These are phyloP conservation scores for Hesperia comma DNA, from an alignment of 2,888 invertebrate species.

Conservation along the genomic window DNA sequence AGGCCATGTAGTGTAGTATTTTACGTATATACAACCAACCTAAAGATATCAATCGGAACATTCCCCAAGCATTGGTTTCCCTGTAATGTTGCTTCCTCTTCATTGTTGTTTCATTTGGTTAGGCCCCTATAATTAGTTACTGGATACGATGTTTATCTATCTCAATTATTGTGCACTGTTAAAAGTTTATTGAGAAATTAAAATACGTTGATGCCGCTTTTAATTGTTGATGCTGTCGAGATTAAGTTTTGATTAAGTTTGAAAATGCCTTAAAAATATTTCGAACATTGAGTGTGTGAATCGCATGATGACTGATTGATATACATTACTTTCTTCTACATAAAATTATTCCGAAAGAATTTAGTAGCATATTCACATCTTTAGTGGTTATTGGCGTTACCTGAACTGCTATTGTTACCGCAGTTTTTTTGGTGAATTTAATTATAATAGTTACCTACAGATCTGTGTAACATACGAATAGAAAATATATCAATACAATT, in stretches of 20 bases:
- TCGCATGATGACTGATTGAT: conserved; percentile 34
- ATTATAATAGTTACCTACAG: background rate
- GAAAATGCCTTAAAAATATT: background rate
- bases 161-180: conserved; percentile 40
- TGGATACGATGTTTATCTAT: conserved; percentile 18
- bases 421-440: conserved; percentile 3
- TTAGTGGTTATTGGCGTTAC: conserved; percentile 1
- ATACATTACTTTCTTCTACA: conserved; percentile 21
- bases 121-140: conserved; percentile 8
- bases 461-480: background rate
- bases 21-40: conserved; percentile 27
- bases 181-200: conserved; percentile 29
- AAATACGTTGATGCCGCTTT: conserved; percentile 6
- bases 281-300: conserved; percentile 19
- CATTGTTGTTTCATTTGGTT: background rate
- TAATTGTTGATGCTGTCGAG: conserved; percentile 22
- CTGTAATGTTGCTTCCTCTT: conserved; percentile 45
- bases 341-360: conserved; percentile 18
- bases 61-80: conserved; percentile 71
- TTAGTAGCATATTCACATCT: background rate
- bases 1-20: conserved; percentile 54
- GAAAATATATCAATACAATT: background rate
- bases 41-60: conserved; percentile 57
- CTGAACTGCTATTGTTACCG: background rate
- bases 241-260: conserved; percentile 23